phyloP scores from a whole-genome alignment of 2,797 vertebrate species.

The Oophaga sylvatica region DNA sequence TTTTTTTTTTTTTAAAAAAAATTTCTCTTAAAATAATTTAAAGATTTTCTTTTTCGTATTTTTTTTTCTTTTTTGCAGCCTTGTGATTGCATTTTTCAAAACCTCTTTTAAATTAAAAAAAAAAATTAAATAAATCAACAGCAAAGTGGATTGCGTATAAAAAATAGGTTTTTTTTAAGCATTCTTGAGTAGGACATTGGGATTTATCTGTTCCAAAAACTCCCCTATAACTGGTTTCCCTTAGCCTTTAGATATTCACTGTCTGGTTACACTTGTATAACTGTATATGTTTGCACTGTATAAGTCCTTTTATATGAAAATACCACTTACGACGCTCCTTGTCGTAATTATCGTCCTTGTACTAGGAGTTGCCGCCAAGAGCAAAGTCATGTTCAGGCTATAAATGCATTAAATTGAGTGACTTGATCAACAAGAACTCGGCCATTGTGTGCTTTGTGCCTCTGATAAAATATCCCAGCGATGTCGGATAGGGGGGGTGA shows the following conservation, averaged over 20 bases:
- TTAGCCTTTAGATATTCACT: background rate
- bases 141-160: no score
- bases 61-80: no score
- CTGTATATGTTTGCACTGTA: background rate
- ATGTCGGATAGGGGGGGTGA: conserved; percentile 7
- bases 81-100: no score
- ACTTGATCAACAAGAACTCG: background rate
- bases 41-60: no score
- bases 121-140: no score
- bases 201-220: no score
- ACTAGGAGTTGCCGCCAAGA: background rate
- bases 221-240: no score
- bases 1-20: no score
- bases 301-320: background rate
- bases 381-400: background rate
- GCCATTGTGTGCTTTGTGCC: conserved; percentile 28
- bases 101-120: no score
- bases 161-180: no score
- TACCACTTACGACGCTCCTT: background rate
- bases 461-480: conserved; percentile 18
- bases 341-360: background rate
- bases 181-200: no score
- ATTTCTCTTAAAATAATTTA: no score
- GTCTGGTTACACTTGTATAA: background rate
- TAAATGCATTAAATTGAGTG: background rate